phyloP scores from a whole-genome alignment of 2,113 vertebrate genomes.

The Rhizomys pruinosus region DNA sequence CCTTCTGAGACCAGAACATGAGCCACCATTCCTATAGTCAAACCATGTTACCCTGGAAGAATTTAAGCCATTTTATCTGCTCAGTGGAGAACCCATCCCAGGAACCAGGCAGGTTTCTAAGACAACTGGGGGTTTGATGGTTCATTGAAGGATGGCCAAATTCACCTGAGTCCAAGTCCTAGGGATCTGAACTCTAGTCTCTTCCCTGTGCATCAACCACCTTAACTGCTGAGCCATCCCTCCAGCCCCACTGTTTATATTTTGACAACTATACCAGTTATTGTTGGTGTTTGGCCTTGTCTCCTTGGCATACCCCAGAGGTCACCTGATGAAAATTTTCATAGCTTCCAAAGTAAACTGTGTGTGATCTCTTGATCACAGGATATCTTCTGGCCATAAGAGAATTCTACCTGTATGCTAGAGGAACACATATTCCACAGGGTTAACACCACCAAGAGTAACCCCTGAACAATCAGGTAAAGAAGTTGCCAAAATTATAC shows the following conservation, averaged over 20 bases:
- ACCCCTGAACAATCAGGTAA: neutral
- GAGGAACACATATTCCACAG: neutral
- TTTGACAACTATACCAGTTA: neutral
- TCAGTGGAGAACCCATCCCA: constrained; percentile 63
- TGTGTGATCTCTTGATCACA: neutral
- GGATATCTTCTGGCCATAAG: neutral
- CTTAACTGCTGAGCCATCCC: neutral
- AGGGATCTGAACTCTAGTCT: no score
- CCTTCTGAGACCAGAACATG: neutral
- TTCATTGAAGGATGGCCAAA: constrained; percentile 78
- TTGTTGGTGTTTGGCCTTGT: neutral
- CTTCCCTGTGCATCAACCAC: neutral
- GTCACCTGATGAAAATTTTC: neutral
- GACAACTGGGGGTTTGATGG: constrained; percentile 78
- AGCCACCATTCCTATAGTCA: constrained; percentile 54
- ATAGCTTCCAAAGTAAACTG: neutral
- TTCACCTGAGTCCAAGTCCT: no score
- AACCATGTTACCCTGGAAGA: constrained; percentile 63
- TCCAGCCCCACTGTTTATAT: no score
- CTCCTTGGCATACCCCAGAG: neutral
- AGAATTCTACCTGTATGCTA: neutral
- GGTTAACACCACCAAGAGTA: neutral
- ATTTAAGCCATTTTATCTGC: constrained; percentile 67
- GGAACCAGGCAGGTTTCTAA: constrained; percentile 75
- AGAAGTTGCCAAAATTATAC: neutral